Percentiles rank a stretch among this genome's conserved stretches.
These are phyloP conservation scores for Chrysolina haemoptera DNA, from an alignment of 2,888 invertebrate species.

Conservation along the genomic window DNA sequence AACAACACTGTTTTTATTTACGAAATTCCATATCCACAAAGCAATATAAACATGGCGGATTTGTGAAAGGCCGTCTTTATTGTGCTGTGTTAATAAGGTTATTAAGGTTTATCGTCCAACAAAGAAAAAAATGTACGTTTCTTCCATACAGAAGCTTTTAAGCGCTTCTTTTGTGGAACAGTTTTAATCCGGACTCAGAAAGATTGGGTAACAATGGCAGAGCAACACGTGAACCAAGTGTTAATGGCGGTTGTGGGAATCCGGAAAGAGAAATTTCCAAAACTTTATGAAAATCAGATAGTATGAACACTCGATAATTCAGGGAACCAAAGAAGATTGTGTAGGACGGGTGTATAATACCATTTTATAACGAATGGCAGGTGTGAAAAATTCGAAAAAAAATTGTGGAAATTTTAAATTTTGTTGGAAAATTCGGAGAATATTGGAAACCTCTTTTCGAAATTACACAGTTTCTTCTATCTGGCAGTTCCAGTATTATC, in stretches of 20 bases:
- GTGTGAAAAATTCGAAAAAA: no score
- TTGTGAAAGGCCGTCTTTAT: constrained; percentile 50
- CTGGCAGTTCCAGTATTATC: no score
- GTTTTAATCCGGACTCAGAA: constrained; percentile 25
- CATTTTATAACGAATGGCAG: no score
- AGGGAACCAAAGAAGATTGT: no score
- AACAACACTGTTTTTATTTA: constrained; percentile 35
- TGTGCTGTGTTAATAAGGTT: constrained; percentile 54
- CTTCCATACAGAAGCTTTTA: constrained; percentile 46
- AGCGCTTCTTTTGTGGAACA: constrained; percentile 22
- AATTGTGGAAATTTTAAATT: no score
- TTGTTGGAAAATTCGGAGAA: no score
- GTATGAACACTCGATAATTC: background rate
- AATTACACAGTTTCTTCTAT: no score
- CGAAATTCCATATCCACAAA: constrained; percentile 40
- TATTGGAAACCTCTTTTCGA: no score
- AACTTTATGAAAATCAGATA: background rate
- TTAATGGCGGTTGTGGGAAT: constrained; percentile 15
- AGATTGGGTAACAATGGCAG: constrained; percentile 24
- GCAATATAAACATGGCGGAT: constrained; percentile 50
- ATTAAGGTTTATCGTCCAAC: constrained; percentile 54
- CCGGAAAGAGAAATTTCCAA: background rate
- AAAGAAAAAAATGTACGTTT: constrained; percentile 49
- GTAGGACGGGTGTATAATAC: no score
- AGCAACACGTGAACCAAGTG: constrained; percentile 15